Percentiles rank a stretch among this genome's conserved stretches.
Conservation (phyloP, 2,797 vertebrate genomes). For the Chanos chanos region DNA sequence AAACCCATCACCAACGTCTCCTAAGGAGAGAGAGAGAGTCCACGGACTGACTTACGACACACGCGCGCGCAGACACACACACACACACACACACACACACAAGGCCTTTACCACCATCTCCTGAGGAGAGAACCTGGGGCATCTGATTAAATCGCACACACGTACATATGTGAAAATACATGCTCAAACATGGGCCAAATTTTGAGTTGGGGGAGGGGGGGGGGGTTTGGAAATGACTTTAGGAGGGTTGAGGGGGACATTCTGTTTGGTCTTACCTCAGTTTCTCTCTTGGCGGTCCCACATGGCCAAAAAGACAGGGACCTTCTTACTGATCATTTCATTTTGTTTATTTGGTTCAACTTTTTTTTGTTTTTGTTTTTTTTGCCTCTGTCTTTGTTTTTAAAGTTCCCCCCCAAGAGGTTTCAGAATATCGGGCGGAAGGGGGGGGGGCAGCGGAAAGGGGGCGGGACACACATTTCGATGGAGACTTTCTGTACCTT, state of each 20-base stretch:
- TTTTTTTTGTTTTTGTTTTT: slow-evolving; percentile 51
- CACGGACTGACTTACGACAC: neutral
- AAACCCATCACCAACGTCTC: slow-evolving; percentile 96
- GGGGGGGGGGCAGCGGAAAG: neutral
- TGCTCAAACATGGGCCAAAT: slow-evolving; percentile 38
- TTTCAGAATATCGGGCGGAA: slow-evolving; percentile 39
- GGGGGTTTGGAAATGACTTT: slow-evolving; percentile 13
- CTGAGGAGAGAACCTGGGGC: slow-evolving; percentile 11
- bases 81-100: slow-evolving; percentile 27
- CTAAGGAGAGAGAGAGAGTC: slow-evolving; percentile 60
- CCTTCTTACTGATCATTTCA: slow-evolving; percentile 32
- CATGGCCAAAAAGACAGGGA: slow-evolving; percentile 45
- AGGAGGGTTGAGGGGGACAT: slow-evolving; percentile 9
- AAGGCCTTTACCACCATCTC: neutral
- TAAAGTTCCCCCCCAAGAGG: slow-evolving; percentile 35
- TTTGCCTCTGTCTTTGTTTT: slow-evolving; percentile 12
- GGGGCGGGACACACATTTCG: slow-evolving; percentile 3
- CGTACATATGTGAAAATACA: slow-evolving; percentile 14
- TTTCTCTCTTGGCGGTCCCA: slow-evolving; percentile 31
- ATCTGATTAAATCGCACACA: neutral
- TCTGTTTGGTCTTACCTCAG: slow-evolving; percentile 28
- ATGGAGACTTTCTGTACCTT: slow-evolving; percentile 14
- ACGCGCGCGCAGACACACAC: slow-evolving; percentile 17
- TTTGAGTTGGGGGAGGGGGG: slow-evolving; percentile 10
- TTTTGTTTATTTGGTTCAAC: slow-evolving; percentile 49